These are phyloP conservation scores for Lophius americanus DNA, from an alignment of 2,797 vertebrate species.

Conservation along the genomic window DNA sequence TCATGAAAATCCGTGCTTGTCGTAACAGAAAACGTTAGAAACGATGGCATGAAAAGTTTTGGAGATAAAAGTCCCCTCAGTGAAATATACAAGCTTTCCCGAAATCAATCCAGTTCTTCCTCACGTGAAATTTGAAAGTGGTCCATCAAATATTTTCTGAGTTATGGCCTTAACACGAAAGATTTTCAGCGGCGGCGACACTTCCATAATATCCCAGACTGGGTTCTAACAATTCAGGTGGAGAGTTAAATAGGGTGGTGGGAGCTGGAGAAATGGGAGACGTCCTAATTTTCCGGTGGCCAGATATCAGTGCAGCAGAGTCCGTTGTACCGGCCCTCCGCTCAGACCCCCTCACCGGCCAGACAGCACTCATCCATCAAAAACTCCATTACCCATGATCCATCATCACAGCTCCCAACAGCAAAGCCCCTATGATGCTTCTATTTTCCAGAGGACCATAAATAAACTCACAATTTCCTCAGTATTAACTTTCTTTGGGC, in stretches of 20 bases:
- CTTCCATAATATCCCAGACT: neutral
- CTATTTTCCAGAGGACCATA: conserved; percentile 63
- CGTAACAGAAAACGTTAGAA: no score
- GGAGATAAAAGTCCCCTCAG: no score
- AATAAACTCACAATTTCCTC: conserved; percentile 62
- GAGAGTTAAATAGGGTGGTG: conserved; percentile 31
- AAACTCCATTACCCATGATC: conserved; percentile 79
- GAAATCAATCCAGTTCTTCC: no score
- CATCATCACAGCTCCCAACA: conserved; percentile 69
- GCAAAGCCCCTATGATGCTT: conserved; percentile 40
- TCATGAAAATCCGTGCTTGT: no score
- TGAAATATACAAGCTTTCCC: neutral
- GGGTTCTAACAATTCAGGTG: conserved; percentile 39
- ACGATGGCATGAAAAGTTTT: no score
- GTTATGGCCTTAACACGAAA: no score
- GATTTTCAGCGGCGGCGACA: no score
- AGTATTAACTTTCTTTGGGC: conserved; percentile 60
- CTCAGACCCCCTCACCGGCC: conserved; percentile 34
- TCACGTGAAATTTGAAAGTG: no score
- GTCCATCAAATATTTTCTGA: no score
- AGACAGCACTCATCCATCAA: conserved; percentile 71
- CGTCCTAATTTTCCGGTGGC: conserved; percentile 43
- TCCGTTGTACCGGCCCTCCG: conserved; percentile 33
- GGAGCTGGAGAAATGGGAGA: conserved; percentile 3
- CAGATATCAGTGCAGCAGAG: conserved; percentile 48